These are phyloP conservation scores for Phalacrocorax brasilianus DNA, from an alignment of 2,113 vertebrate species.

Conservation along the genomic window DNA sequence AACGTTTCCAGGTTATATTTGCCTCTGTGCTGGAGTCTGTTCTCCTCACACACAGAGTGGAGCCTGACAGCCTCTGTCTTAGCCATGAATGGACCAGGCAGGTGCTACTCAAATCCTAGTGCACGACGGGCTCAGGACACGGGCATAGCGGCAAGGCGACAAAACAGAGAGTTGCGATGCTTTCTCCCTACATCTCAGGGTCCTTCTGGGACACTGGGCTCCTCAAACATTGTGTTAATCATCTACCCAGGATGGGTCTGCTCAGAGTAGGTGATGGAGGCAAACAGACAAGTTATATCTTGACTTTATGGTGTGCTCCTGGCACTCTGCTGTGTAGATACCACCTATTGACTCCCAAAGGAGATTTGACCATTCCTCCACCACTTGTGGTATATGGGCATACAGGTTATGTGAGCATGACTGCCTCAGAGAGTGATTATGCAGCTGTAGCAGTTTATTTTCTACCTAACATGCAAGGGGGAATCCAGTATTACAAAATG, in stretches of 20 bases:
- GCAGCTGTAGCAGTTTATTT: neutral
- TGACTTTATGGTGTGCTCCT: neutral
- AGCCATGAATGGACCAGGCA: neutral
- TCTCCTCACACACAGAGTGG: neutral
- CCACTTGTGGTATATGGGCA: neutral
- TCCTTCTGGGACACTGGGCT: neutral
- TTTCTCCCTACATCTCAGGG: neutral
- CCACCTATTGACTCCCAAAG: neutral
- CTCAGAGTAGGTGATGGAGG: neutral
- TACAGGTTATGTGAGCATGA: neutral
- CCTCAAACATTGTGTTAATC: neutral
- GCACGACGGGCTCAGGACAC: neutral
- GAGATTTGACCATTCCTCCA: neutral
- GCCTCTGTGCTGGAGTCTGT: neutral
- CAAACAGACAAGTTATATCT: neutral
- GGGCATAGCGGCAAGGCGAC: neutral
- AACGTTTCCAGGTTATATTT: neutral
- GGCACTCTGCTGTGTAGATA: neutral
- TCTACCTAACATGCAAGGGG: neutral
- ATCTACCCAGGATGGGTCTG: neutral
- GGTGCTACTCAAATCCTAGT: neutral
- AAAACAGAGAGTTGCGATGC: fast-evolving
- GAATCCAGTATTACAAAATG: neutral
- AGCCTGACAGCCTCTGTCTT: neutral
- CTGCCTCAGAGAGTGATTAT: neutral